Evolutionary conservation across 2,797 vertebrate species (phyloP).

Genomic region (Pipistrellus pipistrellus): DNA sequence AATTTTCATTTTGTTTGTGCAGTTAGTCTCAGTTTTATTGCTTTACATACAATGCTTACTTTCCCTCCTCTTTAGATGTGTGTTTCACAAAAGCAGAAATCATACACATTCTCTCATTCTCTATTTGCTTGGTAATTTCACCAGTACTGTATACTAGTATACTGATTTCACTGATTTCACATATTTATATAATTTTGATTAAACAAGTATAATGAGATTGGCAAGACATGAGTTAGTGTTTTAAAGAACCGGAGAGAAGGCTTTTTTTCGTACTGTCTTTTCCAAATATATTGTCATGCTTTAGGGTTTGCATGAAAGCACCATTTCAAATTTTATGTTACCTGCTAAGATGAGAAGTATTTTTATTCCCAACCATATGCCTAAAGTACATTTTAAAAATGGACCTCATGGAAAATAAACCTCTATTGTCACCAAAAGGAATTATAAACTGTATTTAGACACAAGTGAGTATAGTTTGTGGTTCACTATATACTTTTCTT

Average conservation of each 20-base stretch:
- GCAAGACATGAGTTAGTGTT: neutral
- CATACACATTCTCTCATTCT: neutral
- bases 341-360: neutral
- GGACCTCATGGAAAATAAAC: neutral
- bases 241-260: neutral
- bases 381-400: slow-evolving; percentile 49
- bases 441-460: slow-evolving; percentile 1
- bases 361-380: neutral
- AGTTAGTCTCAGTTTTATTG: neutral
- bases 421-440: slow-evolving; percentile 33
- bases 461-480: neutral
- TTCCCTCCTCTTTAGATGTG: neutral
- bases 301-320: neutral
- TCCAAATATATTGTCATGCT: neutral
- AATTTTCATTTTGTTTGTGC: neutral
- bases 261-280: neutral
- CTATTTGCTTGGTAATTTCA: neutral
- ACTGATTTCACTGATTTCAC: no score
- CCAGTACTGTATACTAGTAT: neutral
- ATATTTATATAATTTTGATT: neutral
- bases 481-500: slow-evolving; percentile 48
- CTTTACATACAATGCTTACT: neutral
- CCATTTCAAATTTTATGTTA: slow-evolving; percentile 42
- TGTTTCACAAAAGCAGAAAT: neutral
- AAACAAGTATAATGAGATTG: neutral